phyloP scores from a whole-genome alignment of 2,797 vertebrate genomes.

The Momotus momota region DNA sequence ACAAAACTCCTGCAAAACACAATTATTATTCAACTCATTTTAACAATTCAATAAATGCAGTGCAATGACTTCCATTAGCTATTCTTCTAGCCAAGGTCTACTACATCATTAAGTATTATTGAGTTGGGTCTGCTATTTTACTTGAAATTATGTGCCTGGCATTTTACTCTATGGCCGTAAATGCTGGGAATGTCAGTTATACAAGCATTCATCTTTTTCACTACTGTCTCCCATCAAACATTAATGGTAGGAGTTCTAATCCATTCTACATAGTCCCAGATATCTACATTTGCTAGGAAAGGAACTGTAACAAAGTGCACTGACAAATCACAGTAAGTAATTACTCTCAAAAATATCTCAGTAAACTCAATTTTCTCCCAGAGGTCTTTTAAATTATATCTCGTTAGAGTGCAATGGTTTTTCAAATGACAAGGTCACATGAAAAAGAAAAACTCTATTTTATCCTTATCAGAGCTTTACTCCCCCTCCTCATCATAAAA shows the following conservation, averaged over 20 bases:
- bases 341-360: slow-evolving; percentile 78
- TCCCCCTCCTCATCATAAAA: slow-evolving; percentile 48
- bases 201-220: slow-evolving; percentile 79
- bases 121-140: slow-evolving; percentile 79
- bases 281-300: slow-evolving; percentile 69
- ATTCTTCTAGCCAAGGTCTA: slow-evolving; percentile 50
- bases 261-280: slow-evolving; percentile 67
- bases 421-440: slow-evolving; percentile 76
- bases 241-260: slow-evolving; percentile 75
- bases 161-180: slow-evolving; percentile 78
- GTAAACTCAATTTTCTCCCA: slow-evolving; percentile 77
- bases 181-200: slow-evolving; percentile 80
- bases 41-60: slow-evolving; percentile 73
- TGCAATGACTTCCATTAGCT: slow-evolving; percentile 67
- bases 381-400: slow-evolving; percentile 77
- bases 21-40: slow-evolving; percentile 62
- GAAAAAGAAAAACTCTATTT: slow-evolving; percentile 71
- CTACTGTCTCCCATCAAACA: slow-evolving; percentile 76
- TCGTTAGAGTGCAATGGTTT: slow-evolving; percentile 75
- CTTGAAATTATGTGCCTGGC: slow-evolving; percentile 78
- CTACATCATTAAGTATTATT: slow-evolving; percentile 81
- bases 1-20: slow-evolving; percentile 39
- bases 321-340: slow-evolving; percentile 77
- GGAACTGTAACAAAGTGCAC: slow-evolving; percentile 61
- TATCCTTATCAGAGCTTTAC: slow-evolving; percentile 72